Base-by-base conservation (phyloP, 2,797 vertebrate genomes). In the Manis javanica region DNA sequence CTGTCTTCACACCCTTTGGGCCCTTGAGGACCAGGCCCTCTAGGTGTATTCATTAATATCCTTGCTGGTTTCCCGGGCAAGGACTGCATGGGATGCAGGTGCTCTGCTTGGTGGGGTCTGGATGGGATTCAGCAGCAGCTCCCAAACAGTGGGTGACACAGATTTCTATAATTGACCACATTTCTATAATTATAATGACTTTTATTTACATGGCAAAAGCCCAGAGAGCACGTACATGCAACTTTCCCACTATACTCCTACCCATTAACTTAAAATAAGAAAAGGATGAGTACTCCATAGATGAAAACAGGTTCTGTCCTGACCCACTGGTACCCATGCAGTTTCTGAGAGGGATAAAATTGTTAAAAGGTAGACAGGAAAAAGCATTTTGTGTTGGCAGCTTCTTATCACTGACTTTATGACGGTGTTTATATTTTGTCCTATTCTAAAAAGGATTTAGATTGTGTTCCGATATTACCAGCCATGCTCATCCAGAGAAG, bases 301-400 rank as follows among this genome's bases (percentile, higher is more conserved):
- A 7, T 12, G 31, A 21, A 39, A 39, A 42, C 1, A 46, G 51
- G 13, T 3, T 31, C 16, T 34, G 64, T 34, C 42, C 34, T 9
- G 16, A 51, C 5, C 7, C 2, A 7, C 37, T 3, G 13, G 39
- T 0, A 5, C 4, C 3, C 1, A 1, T 3, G 14, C 77, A 34
- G 2, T 53, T 57, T 53, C 6, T 42, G 19, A 14, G 37, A 57
- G 49, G 14, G 31, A 63, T 13, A 2, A 23, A 23, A 34, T 46
- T 31, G 55, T 57, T 21, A 37, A 39, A 31, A 13, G 14, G 26
- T 23, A 31, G 51, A n/a, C 1, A 55, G 61, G 37, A 39, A 29
- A 31, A 19, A 26, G 42, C 26, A 34, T 16, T 85, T 84, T 57
- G 16, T 51, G 26, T 21, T 23, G 63, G 24, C n/a, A 74, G 2